phyloP scores from a whole-genome alignment of 2,113 vertebrate genomes.

The Procavia capensis region DNA sequence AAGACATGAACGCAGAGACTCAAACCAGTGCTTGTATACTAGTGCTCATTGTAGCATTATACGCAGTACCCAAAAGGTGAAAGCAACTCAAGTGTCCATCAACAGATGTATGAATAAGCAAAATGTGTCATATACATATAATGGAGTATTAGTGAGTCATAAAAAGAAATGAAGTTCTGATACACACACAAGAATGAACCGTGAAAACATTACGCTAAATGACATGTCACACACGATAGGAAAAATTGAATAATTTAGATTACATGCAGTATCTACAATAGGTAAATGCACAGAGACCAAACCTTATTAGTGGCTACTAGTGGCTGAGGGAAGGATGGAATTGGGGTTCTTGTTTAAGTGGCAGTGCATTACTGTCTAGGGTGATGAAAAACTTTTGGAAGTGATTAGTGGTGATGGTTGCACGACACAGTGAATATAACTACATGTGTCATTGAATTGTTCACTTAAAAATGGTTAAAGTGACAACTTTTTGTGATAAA shows the following conservation, averaged over 20 bases:
- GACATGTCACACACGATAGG: not conserved
- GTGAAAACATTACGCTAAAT: not conserved
- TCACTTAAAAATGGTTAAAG: not conserved
- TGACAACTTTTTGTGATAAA: not conserved
- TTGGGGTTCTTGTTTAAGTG: not conserved
- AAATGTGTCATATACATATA: not conserved
- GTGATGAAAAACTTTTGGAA: not conserved
- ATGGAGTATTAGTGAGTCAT: not conserved
- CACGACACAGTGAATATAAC: not conserved
- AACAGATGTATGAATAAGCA: not conserved
- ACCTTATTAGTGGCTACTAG: not conserved
- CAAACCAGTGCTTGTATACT: not conserved
- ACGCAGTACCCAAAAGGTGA: not conserved
- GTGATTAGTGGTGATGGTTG: not conserved
- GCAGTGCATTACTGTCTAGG: not conserved
- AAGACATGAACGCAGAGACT: not conserved
- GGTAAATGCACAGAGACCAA: not conserved
- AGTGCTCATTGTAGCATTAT: not conserved
- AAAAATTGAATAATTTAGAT: not conserved
- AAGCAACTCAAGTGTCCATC: not conserved
- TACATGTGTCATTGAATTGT: not conserved
- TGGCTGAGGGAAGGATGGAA: not conserved
- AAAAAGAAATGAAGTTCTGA: not conserved
- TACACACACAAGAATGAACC: not conserved
- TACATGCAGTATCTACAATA: not conserved